Conservation (phyloP, 1,140 invertebrate species). For the Drosophila nigromelanica region DNA sequence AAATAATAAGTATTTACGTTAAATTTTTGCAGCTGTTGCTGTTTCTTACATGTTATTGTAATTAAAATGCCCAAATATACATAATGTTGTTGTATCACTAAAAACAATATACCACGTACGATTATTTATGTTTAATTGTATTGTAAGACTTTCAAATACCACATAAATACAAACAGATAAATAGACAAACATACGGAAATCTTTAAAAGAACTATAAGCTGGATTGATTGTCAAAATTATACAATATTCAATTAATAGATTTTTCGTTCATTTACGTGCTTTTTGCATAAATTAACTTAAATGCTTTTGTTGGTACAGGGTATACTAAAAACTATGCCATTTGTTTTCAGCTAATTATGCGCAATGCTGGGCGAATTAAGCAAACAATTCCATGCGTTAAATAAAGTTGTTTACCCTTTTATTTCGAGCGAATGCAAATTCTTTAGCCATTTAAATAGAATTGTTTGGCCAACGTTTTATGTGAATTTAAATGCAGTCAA, state of each 20-base stretch:
- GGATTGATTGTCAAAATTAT: too few relatives aligned
- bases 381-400: conserved; percentile 15
- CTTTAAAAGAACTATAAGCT: too few relatives aligned
- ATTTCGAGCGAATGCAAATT: conserved; percentile 19
- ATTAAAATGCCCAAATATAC: conserved; percentile 9
- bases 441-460: conserved; percentile 25
- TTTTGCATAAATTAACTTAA: neutral
- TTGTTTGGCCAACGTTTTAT: conserved; percentile 29
- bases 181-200: too few relatives aligned
- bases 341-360: conserved; percentile 27
- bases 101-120: neutral
- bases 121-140: too few relatives aligned
- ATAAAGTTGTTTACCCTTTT: conserved; percentile 24
- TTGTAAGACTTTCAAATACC: too few relatives aligned
- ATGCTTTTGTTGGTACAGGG: neutral
- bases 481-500: conserved; percentile 39
- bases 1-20: conserved; percentile 45
- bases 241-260: too few relatives aligned
- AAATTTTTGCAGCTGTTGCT: conserved; percentile 45
- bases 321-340: conserved; percentile 5
- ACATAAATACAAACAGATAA: too few relatives aligned
- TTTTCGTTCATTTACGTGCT: too few relatives aligned
- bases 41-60: conserved; percentile 26
- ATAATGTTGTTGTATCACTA: conserved; percentile 6
- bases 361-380: neutral